Evolutionary conservation across 2,888 invertebrate genomes (phyloP).

Genomic region (Diploptera punctata): DNA sequence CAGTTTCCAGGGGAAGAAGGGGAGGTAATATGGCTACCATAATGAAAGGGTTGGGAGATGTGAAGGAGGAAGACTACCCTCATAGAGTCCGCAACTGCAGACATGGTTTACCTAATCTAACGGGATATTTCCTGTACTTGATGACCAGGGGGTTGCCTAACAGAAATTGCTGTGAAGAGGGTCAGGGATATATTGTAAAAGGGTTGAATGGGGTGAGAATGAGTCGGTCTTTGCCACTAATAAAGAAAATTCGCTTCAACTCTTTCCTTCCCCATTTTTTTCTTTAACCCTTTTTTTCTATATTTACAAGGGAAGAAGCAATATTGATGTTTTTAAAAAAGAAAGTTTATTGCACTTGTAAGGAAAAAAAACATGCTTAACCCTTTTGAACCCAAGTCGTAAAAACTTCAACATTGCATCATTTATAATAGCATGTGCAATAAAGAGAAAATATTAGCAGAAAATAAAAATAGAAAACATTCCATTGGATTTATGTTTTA

Average conservation of each 20-base stretch:
- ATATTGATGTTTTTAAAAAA: neutral
- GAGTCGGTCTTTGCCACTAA: neutral
- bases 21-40: constrained; percentile 13
- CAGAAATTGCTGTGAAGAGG: constrained; percentile 21
- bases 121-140: constrained; percentile 25
- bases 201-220: constrained; percentile 11
- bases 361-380: neutral
- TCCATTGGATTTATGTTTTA: too few species aligned
- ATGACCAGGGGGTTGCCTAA: constrained; percentile 8
- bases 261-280: neutral
- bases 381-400: neutral
- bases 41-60: constrained; percentile 18
- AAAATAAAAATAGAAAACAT: too few species aligned
- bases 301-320: constrained; percentile 4
- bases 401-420: neutral
- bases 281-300: constrained; percentile 12
- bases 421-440: neutral
- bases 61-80: constrained; percentile 3
- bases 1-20: neutral
- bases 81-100: neutral
- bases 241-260: neutral
- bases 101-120: constrained; percentile 24
- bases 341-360: neutral
- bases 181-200: constrained; percentile 27
- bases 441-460: neutral